A percentile compares a stretch with the other conserved stretches of the same genome.
phyloP scores from a whole-genome alignment of 2,888 invertebrate species.

The Dinocampus coccinellae region DNA sequence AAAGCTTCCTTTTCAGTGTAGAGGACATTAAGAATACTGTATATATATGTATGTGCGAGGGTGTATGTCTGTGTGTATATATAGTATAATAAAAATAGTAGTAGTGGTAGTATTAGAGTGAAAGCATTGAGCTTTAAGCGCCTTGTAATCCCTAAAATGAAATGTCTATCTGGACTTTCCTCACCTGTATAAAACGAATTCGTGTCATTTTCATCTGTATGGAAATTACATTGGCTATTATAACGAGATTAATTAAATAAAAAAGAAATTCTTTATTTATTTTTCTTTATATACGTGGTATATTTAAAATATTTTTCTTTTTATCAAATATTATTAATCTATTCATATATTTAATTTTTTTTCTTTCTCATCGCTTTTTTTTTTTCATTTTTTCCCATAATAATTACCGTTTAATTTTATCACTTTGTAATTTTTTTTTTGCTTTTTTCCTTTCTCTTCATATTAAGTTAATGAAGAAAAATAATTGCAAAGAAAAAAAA shows the following conservation, averaged over 20 bases:
- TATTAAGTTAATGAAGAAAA: no score
- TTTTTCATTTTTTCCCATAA: no score
- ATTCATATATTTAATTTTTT: neutral
- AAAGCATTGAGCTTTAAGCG: constrained; percentile 22
- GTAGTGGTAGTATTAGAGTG: constrained; percentile 4
- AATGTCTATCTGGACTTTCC: constrained; percentile 38
- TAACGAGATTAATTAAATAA: neutral
- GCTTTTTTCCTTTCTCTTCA: no score
- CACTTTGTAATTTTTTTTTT: neutral
- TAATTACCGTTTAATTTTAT: no score
- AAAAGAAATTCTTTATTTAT: neutral
- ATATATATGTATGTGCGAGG: no score
- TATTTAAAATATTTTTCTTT: neutral
- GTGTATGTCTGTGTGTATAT: neutral
- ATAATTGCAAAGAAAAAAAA: no score
- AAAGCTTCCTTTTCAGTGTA: constrained; percentile 38
- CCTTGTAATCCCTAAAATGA: constrained; percentile 36
- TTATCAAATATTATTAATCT: neutral
- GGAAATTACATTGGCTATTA: constrained; percentile 7
- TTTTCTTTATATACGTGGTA: neutral
- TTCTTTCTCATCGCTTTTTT: neutral
- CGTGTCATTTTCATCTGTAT: constrained; percentile 34
- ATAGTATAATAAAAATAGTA: neutral
- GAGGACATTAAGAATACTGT: neutral
- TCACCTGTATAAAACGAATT: constrained; percentile 32